phyloP scores from a whole-genome alignment of 2,888 invertebrate species.

The Eupithecia insigniata region DNA sequence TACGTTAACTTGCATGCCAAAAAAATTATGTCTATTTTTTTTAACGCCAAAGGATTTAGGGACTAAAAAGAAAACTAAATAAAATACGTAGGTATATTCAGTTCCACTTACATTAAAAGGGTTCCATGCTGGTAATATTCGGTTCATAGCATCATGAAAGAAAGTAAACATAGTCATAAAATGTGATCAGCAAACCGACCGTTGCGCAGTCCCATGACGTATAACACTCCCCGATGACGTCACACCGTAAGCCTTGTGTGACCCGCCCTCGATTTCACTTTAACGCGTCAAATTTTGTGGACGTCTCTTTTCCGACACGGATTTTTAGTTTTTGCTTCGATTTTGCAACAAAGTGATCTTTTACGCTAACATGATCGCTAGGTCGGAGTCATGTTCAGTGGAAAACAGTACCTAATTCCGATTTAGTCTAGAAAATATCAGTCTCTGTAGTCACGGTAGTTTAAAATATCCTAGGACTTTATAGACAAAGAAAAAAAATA shows the following conservation, averaged over 20 bases:
- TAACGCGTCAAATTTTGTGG: constrained; percentile 29
- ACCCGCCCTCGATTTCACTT: constrained; percentile 21
- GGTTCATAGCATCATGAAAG: constrained; percentile 10
- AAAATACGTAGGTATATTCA: not conserved
- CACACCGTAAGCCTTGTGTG: constrained; percentile 19
- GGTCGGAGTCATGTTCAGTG: not conserved
- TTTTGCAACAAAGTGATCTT: not conserved
- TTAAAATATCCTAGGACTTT: not conserved
- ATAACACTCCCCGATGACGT: constrained; percentile 30
- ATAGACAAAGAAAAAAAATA: not conserved
- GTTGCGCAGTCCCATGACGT: constrained; percentile 14
- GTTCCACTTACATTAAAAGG: not conserved
- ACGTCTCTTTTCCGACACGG: constrained; percentile 11
- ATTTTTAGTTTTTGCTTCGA: not conserved
- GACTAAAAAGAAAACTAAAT: not conserved
- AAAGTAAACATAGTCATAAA: constrained; percentile 14
- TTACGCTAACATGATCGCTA: not conserved
- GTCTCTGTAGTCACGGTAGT: not conserved
- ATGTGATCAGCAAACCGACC: constrained; percentile 21
- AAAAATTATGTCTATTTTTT: not conserved
- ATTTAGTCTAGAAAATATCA: not conserved
- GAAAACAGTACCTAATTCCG: too few relatives aligned
- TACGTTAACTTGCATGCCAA: not conserved
- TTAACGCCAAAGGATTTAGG: not conserved
- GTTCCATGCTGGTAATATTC: not conserved